A percentile compares a stretch with the other conserved stretches of the same genome.
Conservation (phyloP, 2,797 vertebrate species). For the Sandelia bainsii region DNA sequence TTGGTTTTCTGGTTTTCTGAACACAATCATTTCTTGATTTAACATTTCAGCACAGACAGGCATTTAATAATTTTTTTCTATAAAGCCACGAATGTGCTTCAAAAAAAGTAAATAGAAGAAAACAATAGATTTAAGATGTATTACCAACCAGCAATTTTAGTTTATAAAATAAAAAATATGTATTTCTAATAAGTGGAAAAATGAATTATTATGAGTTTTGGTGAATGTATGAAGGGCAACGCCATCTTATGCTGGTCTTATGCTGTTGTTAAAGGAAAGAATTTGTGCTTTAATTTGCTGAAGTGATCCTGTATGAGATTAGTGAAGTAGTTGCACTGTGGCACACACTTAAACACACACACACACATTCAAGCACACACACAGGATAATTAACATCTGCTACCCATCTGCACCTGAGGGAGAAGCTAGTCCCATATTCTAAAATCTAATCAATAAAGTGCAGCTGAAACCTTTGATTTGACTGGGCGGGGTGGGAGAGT, state of each 20-base stretch:
- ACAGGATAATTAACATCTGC: slow-evolving; percentile 84
- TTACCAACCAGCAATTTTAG: neutral
- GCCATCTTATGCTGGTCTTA: too few relatives aligned
- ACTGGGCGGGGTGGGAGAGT: slow-evolving; percentile 69
- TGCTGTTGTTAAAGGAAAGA: slow-evolving; percentile 2
- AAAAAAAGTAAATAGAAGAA: neutral
- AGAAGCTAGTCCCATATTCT: slow-evolving; percentile 81
- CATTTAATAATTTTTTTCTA: neutral
- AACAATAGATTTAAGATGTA: neutral
- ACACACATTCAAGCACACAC: slow-evolving; percentile 54
- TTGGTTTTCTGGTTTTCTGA: neutral
- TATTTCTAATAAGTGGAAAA: too few relatives aligned
- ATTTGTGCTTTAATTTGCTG: slow-evolving; percentile 42
- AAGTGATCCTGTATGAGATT: slow-evolving; percentile 52
- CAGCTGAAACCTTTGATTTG: slow-evolving; percentile 85
- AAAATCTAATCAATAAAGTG: slow-evolving; percentile 85
- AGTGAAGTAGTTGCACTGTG: slow-evolving; percentile 55
- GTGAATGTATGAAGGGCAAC: neutral
- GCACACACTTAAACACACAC: slow-evolving; percentile 37
- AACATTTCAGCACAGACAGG: neutral
- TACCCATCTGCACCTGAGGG: slow-evolving; percentile 81
- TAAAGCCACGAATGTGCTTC: neutral
- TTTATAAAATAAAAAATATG: neutral
- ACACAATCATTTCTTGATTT: neutral
- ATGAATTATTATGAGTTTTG: neutral